Percentiles rank a stretch among this genome's conserved stretches.
Conservation (phyloP, 2,797 vertebrate genomes). For the Sardinella longiceps region DNA sequence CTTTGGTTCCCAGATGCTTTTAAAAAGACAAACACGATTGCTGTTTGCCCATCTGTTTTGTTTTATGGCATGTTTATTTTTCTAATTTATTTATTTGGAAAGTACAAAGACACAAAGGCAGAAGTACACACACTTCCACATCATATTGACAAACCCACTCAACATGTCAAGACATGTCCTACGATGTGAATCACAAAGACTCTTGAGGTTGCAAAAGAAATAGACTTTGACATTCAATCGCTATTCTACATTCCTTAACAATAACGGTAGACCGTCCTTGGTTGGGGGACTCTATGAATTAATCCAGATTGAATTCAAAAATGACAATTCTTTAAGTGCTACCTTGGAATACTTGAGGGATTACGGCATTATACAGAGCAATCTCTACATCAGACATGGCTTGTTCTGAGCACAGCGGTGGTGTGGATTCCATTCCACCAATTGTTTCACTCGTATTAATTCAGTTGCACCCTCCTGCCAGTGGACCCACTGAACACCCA, state of each 20-base stretch:
- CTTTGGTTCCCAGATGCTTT: not conserved
- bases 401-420: not conserved
- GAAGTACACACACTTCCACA: not conserved
- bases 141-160: not conserved
- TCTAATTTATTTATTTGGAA: not conserved
- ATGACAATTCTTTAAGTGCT: not conserved
- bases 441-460: not conserved
- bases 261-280: not conserved
- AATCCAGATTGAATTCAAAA: not conserved
- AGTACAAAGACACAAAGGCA: constrained; percentile 12
- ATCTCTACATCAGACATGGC: not conserved
- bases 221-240: not conserved
- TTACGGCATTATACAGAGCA: not conserved
- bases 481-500: not conserved
- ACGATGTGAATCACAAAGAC: not conserved
- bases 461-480: not conserved
- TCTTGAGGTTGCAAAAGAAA: not conserved
- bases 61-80: constrained; percentile 15
- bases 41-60: constrained; percentile 8
- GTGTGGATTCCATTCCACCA: not conserved
- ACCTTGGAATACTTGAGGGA: not conserved
- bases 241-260: not conserved
- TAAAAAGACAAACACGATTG: constrained; percentile 17
- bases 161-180: not conserved
- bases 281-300: not conserved